phyloP scores from a whole-genome alignment of 1,140 invertebrate species.

The Drosophila ficusphila region DNA sequence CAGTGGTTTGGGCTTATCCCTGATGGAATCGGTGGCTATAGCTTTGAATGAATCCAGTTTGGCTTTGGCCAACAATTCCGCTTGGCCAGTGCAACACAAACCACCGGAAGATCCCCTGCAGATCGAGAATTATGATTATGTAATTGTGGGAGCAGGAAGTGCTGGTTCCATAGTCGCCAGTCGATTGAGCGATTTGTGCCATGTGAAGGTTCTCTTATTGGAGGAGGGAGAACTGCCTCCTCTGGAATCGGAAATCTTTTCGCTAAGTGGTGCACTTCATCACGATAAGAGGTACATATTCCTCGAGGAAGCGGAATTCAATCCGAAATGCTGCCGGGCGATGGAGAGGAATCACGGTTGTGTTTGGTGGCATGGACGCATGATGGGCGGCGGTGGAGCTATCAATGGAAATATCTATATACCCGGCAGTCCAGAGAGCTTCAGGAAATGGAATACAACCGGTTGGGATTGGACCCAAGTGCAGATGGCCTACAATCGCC shows the following conservation, averaged over 20 bases:
- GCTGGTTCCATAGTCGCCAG: conserved; percentile 87
- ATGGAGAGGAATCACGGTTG: conserved; percentile 85
- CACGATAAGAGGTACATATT: conserved; percentile 58
- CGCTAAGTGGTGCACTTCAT: conserved; percentile 48
- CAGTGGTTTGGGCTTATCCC: conserved; percentile 83
- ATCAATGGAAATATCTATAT: conserved; percentile 91
- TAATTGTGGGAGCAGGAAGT: conserved; percentile 86
- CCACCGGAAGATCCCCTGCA: conserved; percentile 71
- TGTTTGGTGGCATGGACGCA: conserved; percentile 87
- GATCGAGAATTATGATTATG: conserved; percentile 84
- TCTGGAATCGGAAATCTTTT: conserved; percentile 55
- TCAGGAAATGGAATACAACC: conserved; percentile 86
- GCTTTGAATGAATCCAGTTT: conserved; percentile 85
- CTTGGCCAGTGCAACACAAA: conserved; percentile 85
- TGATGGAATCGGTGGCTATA: conserved; percentile 85
- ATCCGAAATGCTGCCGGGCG: conserved; percentile 59
- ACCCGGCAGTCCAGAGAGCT: conserved; percentile 87
- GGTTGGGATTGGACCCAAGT: conserved; percentile 89
- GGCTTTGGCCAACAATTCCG: conserved; percentile 84
- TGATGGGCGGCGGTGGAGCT: conserved; percentile 88
- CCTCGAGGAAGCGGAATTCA: conserved; percentile 53
- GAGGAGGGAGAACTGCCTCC: conserved; percentile 65
- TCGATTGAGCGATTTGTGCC: conserved; percentile 57
- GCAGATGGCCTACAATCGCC: conserved; percentile 85
- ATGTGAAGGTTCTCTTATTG: conserved; percentile 83